Evolutionary conservation across 2,113 vertebrate species (phyloP).

Genomic region (Castor canadensis): DNA sequence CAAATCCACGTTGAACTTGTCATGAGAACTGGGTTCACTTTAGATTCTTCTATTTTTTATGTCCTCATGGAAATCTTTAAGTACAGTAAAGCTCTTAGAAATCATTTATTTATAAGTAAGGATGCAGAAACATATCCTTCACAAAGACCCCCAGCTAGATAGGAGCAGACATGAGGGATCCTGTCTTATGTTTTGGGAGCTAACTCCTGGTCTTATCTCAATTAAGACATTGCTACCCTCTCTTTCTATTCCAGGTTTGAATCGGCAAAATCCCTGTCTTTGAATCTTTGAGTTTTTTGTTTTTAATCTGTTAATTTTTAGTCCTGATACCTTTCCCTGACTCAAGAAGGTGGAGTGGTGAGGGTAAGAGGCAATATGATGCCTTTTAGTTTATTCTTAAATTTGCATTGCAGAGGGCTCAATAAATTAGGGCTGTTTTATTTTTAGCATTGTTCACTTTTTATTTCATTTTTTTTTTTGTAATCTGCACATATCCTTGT

Average conservation of each 20-base stretch:
- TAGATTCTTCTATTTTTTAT: not conserved
- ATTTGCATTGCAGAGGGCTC: not conserved
- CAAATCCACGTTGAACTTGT: slow-evolving; percentile 12
- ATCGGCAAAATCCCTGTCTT: not conserved
- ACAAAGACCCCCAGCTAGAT: not conserved
- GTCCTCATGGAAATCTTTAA: not conserved
- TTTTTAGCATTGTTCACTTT: not conserved
- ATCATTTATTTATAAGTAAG: not conserved
- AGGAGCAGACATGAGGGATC: not conserved
- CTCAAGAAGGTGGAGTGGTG: not conserved
- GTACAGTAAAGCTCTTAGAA: not conserved
- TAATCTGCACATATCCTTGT: not conserved
- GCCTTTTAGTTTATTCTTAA: not conserved
- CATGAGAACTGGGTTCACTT: not conserved
- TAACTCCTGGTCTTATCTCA: not conserved
- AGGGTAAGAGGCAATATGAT: not conserved
- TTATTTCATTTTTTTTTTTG: not conserved
- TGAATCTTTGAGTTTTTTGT: not conserved
- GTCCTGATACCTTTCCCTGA: not conserved
- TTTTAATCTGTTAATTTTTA: not conserved
- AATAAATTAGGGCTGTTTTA: not conserved
- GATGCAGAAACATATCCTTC: not conserved
- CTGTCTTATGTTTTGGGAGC: not conserved
- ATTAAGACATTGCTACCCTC: not conserved
- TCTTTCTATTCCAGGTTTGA: not conserved